Base-by-base conservation (phyloP, 2,888 invertebrate species). In the Pachliopta kotzebuea region DNA sequence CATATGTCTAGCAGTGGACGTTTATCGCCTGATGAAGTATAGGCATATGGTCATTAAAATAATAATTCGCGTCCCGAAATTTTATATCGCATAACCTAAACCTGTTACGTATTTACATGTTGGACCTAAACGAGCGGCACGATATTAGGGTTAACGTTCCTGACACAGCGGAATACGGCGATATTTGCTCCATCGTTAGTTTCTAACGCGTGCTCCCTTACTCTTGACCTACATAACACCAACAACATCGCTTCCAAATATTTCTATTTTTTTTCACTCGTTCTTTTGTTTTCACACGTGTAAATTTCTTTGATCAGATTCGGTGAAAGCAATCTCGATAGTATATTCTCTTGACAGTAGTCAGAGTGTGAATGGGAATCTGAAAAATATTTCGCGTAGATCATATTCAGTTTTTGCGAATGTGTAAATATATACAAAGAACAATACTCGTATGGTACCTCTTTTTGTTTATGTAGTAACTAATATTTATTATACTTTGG, bases 171-270 rank as follows among this genome's bases (percentile, higher is more conserved):
- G 50, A 59, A 64, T 55, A 59, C 52, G 45, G 45, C 64, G 54
- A 52, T 67, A 61, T 55, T 58, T 59, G 61, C 58, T 54, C 24
- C 57, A 52, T 62, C 61, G 64, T 59, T 64, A 67, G 64, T 67
- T 64, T 67, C 62, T 52, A 56, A 62, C 52, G 59, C 62, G 24
- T 29, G 24, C 23, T 20, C n/a, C 55, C 58, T 62, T 66, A 67
- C 70, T 67, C 71, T 73, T 71, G 71, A 71, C 70, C 71, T 57
- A 70, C 67, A 71, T 73, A 64, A 69, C 66, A 54, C 63, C 60
- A 63, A 68, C 67, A 60, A 68, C 68, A 65, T 68, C 60, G 63
- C 66, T 63, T 62, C 23, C 9, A 24, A 58, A 57, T 62, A 54
- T 61, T 57, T 57, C 50, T 24, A 21, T 37, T 53, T 64, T 31